Percentiles rank a stretch among this genome's conserved stretches.
These are phyloP conservation scores for Tenualosa ilisha DNA, from an alignment of 2,797 vertebrate species.

Conservation along the genomic window DNA sequence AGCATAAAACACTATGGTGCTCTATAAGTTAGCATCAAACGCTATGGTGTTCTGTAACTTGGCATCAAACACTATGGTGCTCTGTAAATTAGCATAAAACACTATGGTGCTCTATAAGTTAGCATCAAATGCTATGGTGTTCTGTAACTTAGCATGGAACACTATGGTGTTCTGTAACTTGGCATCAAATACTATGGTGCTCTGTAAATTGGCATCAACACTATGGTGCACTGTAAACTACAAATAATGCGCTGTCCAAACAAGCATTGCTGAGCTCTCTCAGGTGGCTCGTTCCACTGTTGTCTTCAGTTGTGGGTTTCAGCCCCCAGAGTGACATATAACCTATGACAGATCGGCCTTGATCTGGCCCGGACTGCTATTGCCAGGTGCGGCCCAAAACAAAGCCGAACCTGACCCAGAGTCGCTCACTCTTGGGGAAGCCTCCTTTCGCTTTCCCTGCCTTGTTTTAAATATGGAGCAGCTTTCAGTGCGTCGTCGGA, in stretches of 20 bases:
- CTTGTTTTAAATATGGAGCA: slow-evolving; percentile 28
- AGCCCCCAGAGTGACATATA: too few species aligned
- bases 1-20: too few species aligned
- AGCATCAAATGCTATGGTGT: too few species aligned
- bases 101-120: too few species aligned
- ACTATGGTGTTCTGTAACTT: too few species aligned
- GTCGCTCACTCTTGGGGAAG: not conserved
- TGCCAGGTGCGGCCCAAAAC: not conserved
- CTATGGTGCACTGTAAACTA: not conserved
- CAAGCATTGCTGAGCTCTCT: not conserved
- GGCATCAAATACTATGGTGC: not conserved
- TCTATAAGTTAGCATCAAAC: too few species aligned
- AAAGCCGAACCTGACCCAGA: not conserved
- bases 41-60: too few species aligned
- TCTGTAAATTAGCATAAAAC: too few species aligned
- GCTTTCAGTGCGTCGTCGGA: slow-evolving; percentile 35
- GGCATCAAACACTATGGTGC: too few species aligned
- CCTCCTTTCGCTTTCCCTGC: slow-evolving; percentile 21
- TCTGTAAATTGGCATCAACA: not conserved
- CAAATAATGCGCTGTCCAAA: not conserved
- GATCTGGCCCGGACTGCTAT: not conserved
- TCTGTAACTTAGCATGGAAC: too few species aligned
- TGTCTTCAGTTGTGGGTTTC: not conserved
- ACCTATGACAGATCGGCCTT: not conserved
- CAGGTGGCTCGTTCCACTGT: not conserved